Evolutionary conservation across 2,797 vertebrate genomes (phyloP).

Genomic region (Borostomias antarcticus): DNA sequence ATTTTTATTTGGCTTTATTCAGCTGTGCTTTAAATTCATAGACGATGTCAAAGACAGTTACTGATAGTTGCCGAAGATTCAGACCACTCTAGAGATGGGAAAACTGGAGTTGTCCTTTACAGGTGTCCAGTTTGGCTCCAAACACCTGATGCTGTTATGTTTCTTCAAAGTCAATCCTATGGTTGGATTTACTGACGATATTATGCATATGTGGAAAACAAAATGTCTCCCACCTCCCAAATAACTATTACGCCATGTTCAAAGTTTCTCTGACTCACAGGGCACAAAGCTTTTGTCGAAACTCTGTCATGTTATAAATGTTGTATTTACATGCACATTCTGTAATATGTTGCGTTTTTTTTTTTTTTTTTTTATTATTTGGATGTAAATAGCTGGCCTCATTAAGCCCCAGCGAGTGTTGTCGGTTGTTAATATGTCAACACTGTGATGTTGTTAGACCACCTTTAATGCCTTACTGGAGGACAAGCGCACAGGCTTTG

Average conservation of each 20-base stretch:
- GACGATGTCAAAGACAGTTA: slow-evolving; percentile 53
- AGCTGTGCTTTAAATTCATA: slow-evolving; percentile 61
- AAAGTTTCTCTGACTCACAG: slow-evolving; percentile 31
- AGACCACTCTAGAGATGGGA: slow-evolving; percentile 43
- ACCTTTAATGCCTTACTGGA: slow-evolving; percentile 81
- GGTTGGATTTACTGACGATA: slow-evolving; percentile 27
- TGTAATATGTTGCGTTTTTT: slow-evolving; percentile 55
- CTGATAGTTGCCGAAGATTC: slow-evolving; percentile 57
- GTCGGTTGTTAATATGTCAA: slow-evolving; percentile 52
- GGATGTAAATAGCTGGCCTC: slow-evolving; percentile 7
- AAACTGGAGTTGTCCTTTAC: slow-evolving; percentile 16
- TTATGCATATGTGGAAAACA: slow-evolving; percentile 43
- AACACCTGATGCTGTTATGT: slow-evolving; percentile 15
- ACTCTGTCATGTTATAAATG: slow-evolving; percentile 58
- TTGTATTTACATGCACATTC: slow-evolving; percentile 69
- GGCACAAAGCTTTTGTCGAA: slow-evolving; percentile 32
- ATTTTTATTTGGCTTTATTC: slow-evolving; percentile 55
- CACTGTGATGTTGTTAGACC: slow-evolving; percentile 64
- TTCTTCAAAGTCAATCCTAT: slow-evolving; percentile 27
- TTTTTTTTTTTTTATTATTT: slow-evolving; percentile 15
- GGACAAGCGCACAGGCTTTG: slow-evolving; percentile 60
- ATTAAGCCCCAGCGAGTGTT: slow-evolving; percentile 31
- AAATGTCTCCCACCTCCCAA: slow-evolving; percentile 28
- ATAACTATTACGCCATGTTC: slow-evolving; percentile 1
- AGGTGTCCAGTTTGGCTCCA: slow-evolving; percentile 27